Base-by-base conservation (phyloP, 2,888 invertebrate genomes). In the Mesoligia furuncula region DNA sequence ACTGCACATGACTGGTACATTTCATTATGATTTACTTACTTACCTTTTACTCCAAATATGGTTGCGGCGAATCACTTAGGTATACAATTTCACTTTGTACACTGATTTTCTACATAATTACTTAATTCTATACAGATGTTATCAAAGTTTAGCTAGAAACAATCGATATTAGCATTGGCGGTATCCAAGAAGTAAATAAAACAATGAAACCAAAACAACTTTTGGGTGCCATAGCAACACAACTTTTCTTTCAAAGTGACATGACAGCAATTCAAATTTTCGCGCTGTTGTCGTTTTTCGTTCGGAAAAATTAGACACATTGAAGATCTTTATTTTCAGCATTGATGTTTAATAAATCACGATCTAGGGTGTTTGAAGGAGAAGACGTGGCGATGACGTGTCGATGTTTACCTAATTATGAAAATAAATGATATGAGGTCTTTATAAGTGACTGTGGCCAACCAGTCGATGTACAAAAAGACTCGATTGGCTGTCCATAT, bases 201-300 rank as follows among this genome's bases (percentile, higher is more conserved):
- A 88, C 86, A 84, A 83, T 77, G 85, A 72, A 85, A 81, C 73
- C 42, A 79, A 81, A 85, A 85, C 78, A 87, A 83, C 65, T 72
- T 74, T 71, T 73, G 4, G 83, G 61, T 82, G 59, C 85, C 80
- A 87, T 88, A 57, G 89, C 59, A 79, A 88, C 86, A 20, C 82
- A 68, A 68, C 64, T 85, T 80, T 69, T 68, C 24, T 65, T 57
- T 48, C 20, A 48, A 48, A 61, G 27, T 84, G 82, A 87, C 84
- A 87, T 87, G 89, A 87, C 87, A 88, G 80, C 57, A 24, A 70
- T 89, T 89, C 66, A 62, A 89, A 78, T 80, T 73, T 84, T 84
- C 84, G 81, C 87, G 65, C 42, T 31, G 1, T 42, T 48, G 1
- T 15, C 1, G 5, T 24, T 48, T 36, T n/a, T n/a, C 71, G 73